phyloP scores from a whole-genome alignment of 53 echinoderm and acorn worm genomes.

The Paracentrotus lividus region DNA sequence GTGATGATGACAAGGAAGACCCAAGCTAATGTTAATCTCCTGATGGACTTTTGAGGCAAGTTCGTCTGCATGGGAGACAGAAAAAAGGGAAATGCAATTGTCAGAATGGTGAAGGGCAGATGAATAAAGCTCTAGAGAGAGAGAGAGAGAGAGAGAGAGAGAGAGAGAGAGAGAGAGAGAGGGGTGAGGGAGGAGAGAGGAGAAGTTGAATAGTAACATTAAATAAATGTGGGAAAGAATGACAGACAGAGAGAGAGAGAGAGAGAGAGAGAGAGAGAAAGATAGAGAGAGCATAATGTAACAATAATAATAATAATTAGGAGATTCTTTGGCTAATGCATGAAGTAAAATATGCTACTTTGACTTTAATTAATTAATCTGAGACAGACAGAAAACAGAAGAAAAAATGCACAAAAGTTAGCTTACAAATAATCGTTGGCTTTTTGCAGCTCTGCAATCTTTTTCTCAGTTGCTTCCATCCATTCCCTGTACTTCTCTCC shows the following conservation, averaged over 20 bases:
- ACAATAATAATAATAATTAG: no score
- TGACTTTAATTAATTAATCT: not conserved
- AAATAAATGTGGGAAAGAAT: no score
- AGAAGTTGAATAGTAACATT: no score
- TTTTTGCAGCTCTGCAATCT: constrained; percentile 88
- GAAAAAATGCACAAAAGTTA: not conserved
- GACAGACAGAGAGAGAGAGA: no score
- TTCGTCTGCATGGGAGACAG: constrained; percentile 30
- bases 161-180: not conserved
- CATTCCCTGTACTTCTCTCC: constrained; percentile 95
- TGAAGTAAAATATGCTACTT: no score
- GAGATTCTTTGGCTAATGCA: no score
- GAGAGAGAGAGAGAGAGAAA: no score
- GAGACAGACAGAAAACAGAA: not conserved
- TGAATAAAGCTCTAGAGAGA: not conserved
- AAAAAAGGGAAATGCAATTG: not conserved
- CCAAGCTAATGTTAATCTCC: not conserved
- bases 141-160: not conserved
- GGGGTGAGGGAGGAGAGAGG: no score
- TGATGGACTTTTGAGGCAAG: constrained; percentile 49
- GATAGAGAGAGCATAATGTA: no score
- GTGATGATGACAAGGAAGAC: not conserved
- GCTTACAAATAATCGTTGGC: constrained; percentile 94
- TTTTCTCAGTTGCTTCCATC: constrained; percentile 95
- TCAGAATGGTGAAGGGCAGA: not conserved